Base-by-base conservation (phyloP, 2,113 vertebrate genomes). In the Gallinago jamesoni region DNA sequence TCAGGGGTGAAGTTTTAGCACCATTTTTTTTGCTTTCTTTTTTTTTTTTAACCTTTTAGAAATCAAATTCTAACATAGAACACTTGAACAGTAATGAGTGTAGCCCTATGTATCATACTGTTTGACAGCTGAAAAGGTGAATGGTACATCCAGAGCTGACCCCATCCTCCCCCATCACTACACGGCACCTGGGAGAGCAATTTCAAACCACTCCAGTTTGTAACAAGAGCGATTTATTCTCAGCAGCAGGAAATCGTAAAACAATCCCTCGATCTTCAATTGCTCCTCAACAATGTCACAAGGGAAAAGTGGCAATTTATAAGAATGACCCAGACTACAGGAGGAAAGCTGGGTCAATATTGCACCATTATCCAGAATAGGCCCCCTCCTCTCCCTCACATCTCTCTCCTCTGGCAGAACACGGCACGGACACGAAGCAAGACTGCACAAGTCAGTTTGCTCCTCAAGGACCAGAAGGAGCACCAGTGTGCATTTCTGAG, bases 51-150 rank as follows among this genome's bases (percentile, higher is more conserved):
- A 98, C 97, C 94, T 97, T 91, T 97, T 94, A 97, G 97, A 98
- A 98, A 98, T 98, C 37, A 98, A 98, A 98, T 98, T 97, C 97
- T 97, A 98, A 98, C 98, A 91, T 93, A 98, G 97, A 98, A 98
- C 97, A 97, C 95, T 96, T 97, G 93, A 97, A 98, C 96, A 98
- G 93, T 97, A 97, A 98, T 98, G 98, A 98, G 97, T 97, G 98
- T 98, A 98, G 98, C 98, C 98, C 98, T 98, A 98, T 98, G 97
- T 97, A 96, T 96, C 97, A 95, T 97, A 98, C 98, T 98, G 98
- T 98, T 98, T 97, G 97, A 98, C 97, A 97, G 97, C 97, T 89
- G 96, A 96, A 91, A 91, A 97, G 91, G 95, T 94, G 97, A 96
- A 96, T 93, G 92, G 95, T 95, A 95, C 90, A 93, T 92, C 94